Percentiles rank a stretch among this genome's conserved stretches.
Evolutionary conservation across 2,888 invertebrate genomes (phyloP).

Genomic region (Ichneumoninae sp.): DNA sequence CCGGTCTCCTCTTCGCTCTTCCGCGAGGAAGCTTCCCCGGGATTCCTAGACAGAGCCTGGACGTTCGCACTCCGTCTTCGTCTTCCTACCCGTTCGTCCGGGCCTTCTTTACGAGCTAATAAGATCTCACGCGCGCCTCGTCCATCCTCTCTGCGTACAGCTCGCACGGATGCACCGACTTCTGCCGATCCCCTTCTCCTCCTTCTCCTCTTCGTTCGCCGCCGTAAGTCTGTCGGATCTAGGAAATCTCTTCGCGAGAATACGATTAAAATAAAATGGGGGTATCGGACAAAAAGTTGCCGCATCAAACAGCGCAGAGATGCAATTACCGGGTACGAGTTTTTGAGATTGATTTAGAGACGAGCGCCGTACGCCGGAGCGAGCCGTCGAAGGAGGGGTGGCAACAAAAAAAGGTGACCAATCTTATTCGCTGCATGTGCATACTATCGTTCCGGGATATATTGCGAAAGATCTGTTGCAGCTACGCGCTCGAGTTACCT

Average conservation of each 20-base stretch:
- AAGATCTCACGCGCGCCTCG: conserved; percentile 57
- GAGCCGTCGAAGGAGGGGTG: conserved; percentile 4
- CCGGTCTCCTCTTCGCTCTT: conserved; percentile 16
- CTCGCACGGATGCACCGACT: conserved; percentile 37
- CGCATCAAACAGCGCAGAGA: conserved; percentile 52
- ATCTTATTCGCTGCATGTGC: conserved; percentile 23
- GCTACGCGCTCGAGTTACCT: not conserved
- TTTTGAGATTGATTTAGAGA: conserved; percentile 38
- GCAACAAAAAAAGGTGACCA: conserved; percentile 40
- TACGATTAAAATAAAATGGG: conserved; percentile 36
- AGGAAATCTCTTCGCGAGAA: conserved; percentile 45
- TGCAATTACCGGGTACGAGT: conserved; percentile 57
- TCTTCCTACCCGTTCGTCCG: conserved; percentile 49
- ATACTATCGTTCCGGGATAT: conserved; percentile 6
- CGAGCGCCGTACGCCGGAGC: not conserved
- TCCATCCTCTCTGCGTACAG: conserved; percentile 37
- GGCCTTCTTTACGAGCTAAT: conserved; percentile 56
- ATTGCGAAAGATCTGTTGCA: not conserved
- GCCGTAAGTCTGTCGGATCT: conserved; percentile 55
- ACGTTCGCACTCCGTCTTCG: conserved; percentile 8
- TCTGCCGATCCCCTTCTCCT: not conserved
- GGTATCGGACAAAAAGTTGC: conserved; percentile 50
- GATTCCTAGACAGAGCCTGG: conserved; percentile 10
- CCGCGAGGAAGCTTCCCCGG: conserved; percentile 13
- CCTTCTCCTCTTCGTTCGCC: conserved; percentile 7